Evolutionary conservation across 2,888 invertebrate species (phyloP), one percentile per base, ranked within the genome.

Genomic region (Tipula lateralis): DNA sequence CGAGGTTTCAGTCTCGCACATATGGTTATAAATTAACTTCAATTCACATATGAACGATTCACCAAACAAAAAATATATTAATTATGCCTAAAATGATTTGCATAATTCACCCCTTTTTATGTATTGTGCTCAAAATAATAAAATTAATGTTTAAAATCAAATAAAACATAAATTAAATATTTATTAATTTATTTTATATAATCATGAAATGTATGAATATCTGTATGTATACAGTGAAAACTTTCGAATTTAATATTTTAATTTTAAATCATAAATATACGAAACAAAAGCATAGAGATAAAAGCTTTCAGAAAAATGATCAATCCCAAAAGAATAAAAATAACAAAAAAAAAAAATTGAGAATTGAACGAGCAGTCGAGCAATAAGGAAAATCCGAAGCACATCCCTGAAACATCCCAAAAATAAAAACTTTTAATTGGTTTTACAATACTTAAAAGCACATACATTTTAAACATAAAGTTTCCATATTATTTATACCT

Each of bases 381-480:
- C 1, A 24, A 66, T 24, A 24, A 44, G 44, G 44, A 6, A 66
- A 66, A 24, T 24, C 24, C 7, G 66, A 66, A 66, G 24, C 24
- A 66, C 66, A 66, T 66, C 66, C 24, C 9, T 66, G 1, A 66
- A 66, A 66, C 2, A 34, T 16, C n/a, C 44, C 44, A 50, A 50
- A 50, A 50, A 50, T 16, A 66, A 66, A 66, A 66, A 66, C 66
- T 66, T 66, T 66, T 66, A 66, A 66, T 66, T 66, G 66, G 66
- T 66, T 12, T 66, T 9, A 24, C 24, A 3, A n/a, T n/a, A n/a
- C n/a, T n/a, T 16, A 16, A 44, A 44, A 16, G 44, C 16, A 44
- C 44, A 44, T 44, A 39, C 39, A 44, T 44, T 44, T 44, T 44
- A 44, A 44, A 39, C 3, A 50, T 16, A 50, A 66, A 24, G 66